Conservation (phyloP, 2,797 vertebrate species). For the Chelonia mydas region DNA sequence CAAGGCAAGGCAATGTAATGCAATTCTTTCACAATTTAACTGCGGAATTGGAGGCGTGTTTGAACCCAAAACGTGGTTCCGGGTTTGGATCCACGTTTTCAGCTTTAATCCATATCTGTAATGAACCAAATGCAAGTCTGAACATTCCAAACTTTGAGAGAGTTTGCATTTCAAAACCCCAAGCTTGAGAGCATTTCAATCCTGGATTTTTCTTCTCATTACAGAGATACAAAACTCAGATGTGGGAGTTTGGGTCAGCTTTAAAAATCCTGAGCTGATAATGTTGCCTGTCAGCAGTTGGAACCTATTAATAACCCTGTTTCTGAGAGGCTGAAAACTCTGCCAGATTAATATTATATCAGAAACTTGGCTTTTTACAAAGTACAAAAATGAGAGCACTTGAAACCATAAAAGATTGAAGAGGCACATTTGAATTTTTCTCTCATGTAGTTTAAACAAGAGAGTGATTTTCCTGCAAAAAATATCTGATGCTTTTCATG, state of each 20-base stretch:
- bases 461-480: fast-evolving
- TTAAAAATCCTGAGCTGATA: not conserved
- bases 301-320: not conserved
- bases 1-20: not conserved
- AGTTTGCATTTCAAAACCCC: not conserved
- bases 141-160: not conserved
- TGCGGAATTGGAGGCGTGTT: not conserved
- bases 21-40: not conserved
- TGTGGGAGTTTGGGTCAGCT: not conserved
- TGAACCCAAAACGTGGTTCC: not conserved
- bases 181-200: not conserved
- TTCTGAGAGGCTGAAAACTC: not conserved
- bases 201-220: not conserved
- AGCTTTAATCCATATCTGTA: not conserved
- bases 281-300: not conserved
- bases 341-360: not conserved
- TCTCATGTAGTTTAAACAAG: not conserved
- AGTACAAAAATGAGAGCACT: not conserved
- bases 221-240: not conserved
- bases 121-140: not conserved
- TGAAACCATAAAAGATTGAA: not conserved
- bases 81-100: not conserved
- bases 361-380: not conserved
- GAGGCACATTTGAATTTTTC: not conserved
- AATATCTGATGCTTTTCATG: not conserved